A percentile compares a stretch with the other conserved stretches of the same genome.
Conservation (phyloP, 2,113 vertebrate species). For the Hippocampus guttulatus region DNA sequence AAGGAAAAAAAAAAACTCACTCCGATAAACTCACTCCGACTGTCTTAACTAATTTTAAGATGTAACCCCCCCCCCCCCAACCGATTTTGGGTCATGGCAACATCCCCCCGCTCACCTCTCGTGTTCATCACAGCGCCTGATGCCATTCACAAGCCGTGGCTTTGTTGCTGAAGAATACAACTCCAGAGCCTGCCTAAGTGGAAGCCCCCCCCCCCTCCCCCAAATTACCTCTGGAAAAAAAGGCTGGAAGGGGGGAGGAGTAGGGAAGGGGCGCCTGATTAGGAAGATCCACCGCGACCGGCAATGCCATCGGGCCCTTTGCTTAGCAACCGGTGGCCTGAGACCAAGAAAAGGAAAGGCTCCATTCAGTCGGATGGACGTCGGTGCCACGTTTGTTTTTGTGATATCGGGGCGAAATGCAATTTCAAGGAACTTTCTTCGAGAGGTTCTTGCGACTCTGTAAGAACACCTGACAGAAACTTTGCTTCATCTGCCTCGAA, state of each 20-base stretch:
- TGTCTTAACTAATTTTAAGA: conserved; percentile 2
- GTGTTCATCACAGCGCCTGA: conserved; percentile 87
- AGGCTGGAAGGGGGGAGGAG: conserved; percentile 62
- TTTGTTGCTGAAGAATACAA: conserved; percentile 82
- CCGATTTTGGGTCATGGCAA: conserved; percentile 10
- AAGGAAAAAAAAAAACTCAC: background rate
- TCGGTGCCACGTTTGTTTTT: background rate
- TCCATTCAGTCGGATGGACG: conserved; percentile 16
- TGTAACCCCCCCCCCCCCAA: background rate
- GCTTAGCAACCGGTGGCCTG: conserved; percentile 78
- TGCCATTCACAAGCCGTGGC: conserved; percentile 77
- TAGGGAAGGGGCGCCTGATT: conserved; percentile 55
- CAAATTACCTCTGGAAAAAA: conserved; percentile 70
- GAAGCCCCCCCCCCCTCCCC: conserved; percentile 64
- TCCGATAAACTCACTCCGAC: background rate
- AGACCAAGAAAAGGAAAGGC: conserved; percentile 8
- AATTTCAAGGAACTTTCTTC: background rate
- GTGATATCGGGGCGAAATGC: background rate
- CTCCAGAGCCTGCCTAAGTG: conserved; percentile 77
- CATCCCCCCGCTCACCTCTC: conserved; percentile 40
- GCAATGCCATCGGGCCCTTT: conserved; percentile 62
- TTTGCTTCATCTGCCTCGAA: background rate
- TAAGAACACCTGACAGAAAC: background rate
- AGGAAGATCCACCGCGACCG: conserved; percentile 76
- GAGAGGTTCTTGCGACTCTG: background rate